phyloP scores from a whole-genome alignment of 1,140 invertebrate genomes.

The Teleogryllus occipitalis region DNA sequence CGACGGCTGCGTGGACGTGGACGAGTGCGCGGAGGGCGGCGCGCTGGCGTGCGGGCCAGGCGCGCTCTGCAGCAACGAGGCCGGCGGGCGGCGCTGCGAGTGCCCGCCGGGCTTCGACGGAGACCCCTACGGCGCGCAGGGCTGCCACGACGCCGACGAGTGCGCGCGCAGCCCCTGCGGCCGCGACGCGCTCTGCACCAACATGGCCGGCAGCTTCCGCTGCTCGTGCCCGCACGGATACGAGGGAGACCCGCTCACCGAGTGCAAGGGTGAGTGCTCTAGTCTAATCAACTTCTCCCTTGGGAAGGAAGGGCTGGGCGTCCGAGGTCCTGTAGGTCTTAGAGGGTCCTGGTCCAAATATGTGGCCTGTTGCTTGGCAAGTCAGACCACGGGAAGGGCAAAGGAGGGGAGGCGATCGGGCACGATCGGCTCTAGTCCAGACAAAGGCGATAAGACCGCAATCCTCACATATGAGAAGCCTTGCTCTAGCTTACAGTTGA shows the following conservation, averaged over 20 bases:
- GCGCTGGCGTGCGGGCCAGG: conserved; percentile 58
- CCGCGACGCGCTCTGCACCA: conserved; percentile 59
- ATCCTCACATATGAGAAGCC: too few relatives aligned
- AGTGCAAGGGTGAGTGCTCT: conserved; percentile 53
- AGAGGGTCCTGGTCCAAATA: too few relatives aligned
- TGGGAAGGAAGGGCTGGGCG: too few relatives aligned
- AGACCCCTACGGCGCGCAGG: conserved; percentile 50
- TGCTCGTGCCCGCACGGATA: conserved; percentile 70
- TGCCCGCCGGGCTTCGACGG: conserved; percentile 74
- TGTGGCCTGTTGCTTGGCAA: too few relatives aligned
- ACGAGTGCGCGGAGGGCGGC: conserved; percentile 62
- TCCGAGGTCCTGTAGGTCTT: too few relatives aligned
- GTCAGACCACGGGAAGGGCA: too few relatives aligned
- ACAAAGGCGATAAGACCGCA: too few relatives aligned
- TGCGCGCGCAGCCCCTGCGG: conserved; percentile 60
- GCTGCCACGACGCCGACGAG: conserved; percentile 61
- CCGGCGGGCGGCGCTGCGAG: conserved; percentile 69
- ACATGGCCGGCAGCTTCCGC: conserved; percentile 60
- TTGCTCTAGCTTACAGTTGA: too few relatives aligned
- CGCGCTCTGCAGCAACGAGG: conserved; percentile 69
- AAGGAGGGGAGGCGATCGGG: too few relatives aligned
- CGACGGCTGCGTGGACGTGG: conserved; percentile 73
- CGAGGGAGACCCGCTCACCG: conserved; percentile 59
- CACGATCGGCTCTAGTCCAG: too few relatives aligned
- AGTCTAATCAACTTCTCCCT: too few relatives aligned